Evolutionary conservation across 1,140 invertebrate species (phyloP), one percentile per base, ranked within the genome.

Genomic region (Pollicipes pollicipes): DNA sequence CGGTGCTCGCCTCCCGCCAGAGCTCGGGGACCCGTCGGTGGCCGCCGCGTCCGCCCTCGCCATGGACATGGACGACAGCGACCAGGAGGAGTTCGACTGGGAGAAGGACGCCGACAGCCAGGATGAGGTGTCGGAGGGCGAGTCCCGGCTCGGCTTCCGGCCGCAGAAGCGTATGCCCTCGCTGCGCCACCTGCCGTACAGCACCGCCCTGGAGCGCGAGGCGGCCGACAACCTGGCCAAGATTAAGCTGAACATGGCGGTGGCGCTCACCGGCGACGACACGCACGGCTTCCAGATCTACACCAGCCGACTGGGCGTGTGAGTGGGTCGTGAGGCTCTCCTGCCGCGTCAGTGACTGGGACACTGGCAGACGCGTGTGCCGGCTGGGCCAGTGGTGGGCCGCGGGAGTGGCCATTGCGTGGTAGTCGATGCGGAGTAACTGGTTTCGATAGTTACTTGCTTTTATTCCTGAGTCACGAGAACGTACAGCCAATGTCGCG

Each of bases 1-100:
- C n/a, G n/a, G n/a, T n/a, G n/a, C n/a, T n/a, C n/a, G n/a, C n/a
- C n/a, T n/a, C n/a, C n/a, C n/a, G n/a, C n/a, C n/a, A n/a, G n/a
- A n/a, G n/a, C n/a, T n/a, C n/a, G n/a, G n/a, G n/a, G n/a, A n/a
- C n/a, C n/a, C n/a, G n/a, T n/a, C n/a, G n/a, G n/a, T n/a, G n/a
- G n/a, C n/a, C n/a, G n/a, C n/a, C n/a, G n/a, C n/a, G 45, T 58
- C 13, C 45, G 17, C 45, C 45, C 24, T 21, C 45, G 17, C 6
- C 45, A 66, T 66, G 64, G 64, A 66, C 64, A 28, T 66, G 64
- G 64, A 66, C 3, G 64, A 66, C 64, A 66, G 64, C n/a, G 64
- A 66, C 64, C 64, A 66, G 27, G 64, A 66, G 27, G 64, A 66
- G 45, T 2, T 58, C 17, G 64, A 66, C 27, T 64, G 21, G 63